Percentiles rank a stretch among this genome's conserved stretches.
phyloP scores from a whole-genome alignment of 64 coral and sea anemone genomes.

The Hydrozoanthus tunicans region DNA sequence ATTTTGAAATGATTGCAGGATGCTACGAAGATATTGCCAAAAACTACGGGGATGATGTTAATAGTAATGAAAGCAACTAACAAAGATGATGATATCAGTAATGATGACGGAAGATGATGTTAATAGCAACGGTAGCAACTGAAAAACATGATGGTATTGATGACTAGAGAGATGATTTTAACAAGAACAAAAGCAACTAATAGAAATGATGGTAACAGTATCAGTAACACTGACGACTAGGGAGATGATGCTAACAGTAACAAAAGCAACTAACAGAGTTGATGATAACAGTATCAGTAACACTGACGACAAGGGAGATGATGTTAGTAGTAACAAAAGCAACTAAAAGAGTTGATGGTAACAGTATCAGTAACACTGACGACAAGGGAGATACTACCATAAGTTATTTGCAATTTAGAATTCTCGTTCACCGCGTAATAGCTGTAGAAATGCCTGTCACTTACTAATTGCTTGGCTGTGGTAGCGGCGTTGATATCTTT shows the following conservation, averaged over 20 bases:
- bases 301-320: neutral
- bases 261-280: neutral
- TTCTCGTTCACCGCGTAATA: no score
- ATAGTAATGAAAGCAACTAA: neutral
- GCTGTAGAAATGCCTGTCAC: neutral
- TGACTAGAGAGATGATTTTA: neutral
- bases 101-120: neutral
- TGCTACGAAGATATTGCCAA: no score
- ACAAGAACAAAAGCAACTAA: neutral
- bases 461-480: constrained; percentile 81
- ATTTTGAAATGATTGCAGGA: no score
- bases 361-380: no score
- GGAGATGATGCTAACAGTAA: neutral
- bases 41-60: no score
- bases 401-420: no score
- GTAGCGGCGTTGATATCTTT: constrained; percentile 78
- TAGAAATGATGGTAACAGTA: neutral
- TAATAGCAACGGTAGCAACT: neutral
- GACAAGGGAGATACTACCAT: no score
- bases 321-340: neutral
- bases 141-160: neutral
- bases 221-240: neutral
- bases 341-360: no score
- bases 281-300: neutral
- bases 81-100: neutral